These are phyloP conservation scores for Cactoblastis cactorum DNA, from an alignment of 2,888 invertebrate species.

Conservation along the genomic window DNA sequence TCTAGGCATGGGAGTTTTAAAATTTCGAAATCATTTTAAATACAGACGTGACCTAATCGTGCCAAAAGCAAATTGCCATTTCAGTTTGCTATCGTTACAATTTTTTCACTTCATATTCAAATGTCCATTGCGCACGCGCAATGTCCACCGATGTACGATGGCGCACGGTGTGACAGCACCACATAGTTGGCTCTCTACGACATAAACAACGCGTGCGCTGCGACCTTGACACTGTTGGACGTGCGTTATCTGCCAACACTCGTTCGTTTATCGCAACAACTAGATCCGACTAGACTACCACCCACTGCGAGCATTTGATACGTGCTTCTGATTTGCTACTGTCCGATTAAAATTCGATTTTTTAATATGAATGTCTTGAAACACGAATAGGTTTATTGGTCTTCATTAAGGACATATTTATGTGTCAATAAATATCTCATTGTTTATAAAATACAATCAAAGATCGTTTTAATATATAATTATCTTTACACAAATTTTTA, in stretches of 20 bases:
- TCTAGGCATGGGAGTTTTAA: no score
- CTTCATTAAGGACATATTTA: neutral
- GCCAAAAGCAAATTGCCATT: no score
- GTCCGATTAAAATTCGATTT: neutral
- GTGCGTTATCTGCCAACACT: conserved; percentile 57
- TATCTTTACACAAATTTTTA: neutral
- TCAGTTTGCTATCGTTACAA: no score
- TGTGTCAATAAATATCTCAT: neutral
- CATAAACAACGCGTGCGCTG: conserved; percentile 32
- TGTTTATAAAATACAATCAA: no score
- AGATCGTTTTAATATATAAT: no score
- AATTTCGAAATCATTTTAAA: no score
- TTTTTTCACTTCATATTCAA: neutral
- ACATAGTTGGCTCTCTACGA: conserved; percentile 42
- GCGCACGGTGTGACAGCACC: conserved; percentile 10
- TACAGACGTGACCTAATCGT: no score
- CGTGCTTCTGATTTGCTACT: conserved; percentile 8
- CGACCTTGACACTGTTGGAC: conserved; percentile 61
- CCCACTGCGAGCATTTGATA: conserved; percentile 10
- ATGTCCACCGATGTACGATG: neutral
- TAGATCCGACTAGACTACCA: conserved; percentile 5
- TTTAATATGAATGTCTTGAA: neutral
- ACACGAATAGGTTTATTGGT: neutral
- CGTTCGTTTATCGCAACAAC: conserved; percentile 40
- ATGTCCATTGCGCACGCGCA: conserved; percentile 4